Evolutionary conservation across 1,140 invertebrate genomes (phyloP), one percentile per base, ranked within the genome.

Genomic region (Aporrectodea caliginosa): DNA sequence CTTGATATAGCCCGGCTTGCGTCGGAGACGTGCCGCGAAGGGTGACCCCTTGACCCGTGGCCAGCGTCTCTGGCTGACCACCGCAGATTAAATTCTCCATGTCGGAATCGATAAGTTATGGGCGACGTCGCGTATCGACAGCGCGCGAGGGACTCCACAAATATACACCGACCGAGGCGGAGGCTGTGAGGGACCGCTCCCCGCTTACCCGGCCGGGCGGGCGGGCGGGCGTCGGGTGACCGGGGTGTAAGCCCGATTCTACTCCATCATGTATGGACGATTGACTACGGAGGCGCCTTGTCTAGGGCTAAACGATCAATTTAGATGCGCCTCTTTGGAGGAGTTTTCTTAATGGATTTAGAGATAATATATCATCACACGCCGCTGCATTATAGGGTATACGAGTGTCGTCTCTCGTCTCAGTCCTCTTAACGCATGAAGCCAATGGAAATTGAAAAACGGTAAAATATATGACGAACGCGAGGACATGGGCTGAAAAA

Each of bases 321-420:
- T 58, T 58, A 22, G 43, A 12, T 6, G 43, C 43, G 43, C 6
- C 6, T 6, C 6, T 22, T 58, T 58, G 6, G 43, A 58, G 22
- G 43, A 58, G 22, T 6, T 12, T 12, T 12, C 43, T 58, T 58
- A 58, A 58, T 58, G 43, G 43, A 58, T 58, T 58, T 58, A 58
- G 43, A 58, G 43, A 58, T 58, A 58, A 58, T 58, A 58, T 22
- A 58, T 58, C 43, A 58, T 58, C 43, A 58, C 43, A 58, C n/a
- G n/a, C n/a, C n/a, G n/a, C n/a, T n/a, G n/a, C n/a, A n/a, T n/a
- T n/a, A n/a, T n/a, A n/a, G n/a, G n/a, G n/a, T n/a, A n/a, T n/a
- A n/a, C n/a, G n/a, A n/a, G n/a, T n/a, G n/a, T n/a, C n/a, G n/a
- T n/a, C n/a, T n/a, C n/a, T n/a, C n/a, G n/a, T n/a, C n/a, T n/a